Conservation (phyloP, 2,113 vertebrate genomes). For the Lethenteron camtschaticum region DNA sequence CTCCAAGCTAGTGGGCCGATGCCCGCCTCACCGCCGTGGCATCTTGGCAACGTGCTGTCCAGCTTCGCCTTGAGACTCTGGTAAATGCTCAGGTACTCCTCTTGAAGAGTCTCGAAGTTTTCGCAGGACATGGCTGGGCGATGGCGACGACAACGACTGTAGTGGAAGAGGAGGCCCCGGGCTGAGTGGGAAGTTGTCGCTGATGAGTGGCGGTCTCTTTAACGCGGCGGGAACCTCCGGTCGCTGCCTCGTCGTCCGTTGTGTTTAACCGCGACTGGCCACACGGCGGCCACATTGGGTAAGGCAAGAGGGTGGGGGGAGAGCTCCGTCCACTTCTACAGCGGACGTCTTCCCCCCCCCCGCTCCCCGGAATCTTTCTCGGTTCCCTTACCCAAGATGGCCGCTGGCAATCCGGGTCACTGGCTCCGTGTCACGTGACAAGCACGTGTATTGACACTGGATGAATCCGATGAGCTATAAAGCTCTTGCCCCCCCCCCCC, state of each 20-base stretch:
- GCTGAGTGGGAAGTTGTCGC: background rate
- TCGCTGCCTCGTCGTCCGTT: background rate
- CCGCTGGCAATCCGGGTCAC: too few species aligned
- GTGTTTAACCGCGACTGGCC: background rate
- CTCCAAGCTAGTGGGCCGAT: background rate
- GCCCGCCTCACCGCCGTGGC: background rate
- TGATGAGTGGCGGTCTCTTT: background rate
- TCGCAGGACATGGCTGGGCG: conserved; percentile 2
- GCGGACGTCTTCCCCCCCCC: too few species aligned
- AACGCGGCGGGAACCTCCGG: background rate
- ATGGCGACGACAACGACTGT: background rate
- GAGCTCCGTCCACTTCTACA: too few species aligned
- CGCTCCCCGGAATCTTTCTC: too few species aligned
- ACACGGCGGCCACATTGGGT: background rate
- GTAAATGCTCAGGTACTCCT: conserved; percentile 1
- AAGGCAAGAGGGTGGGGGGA: background rate
- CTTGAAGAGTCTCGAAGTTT: background rate
- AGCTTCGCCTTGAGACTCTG: conserved; percentile 2
- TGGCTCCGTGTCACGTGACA: too few species aligned
- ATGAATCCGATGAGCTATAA: too few species aligned
- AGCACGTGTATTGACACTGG: too few species aligned
- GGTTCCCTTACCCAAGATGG: too few species aligned
- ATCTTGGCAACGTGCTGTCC: background rate
- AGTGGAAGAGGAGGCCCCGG: background rate
- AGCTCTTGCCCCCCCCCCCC: too few species aligned